These are phyloP conservation scores for Stigmatopora argus DNA, from an alignment of 2,113 vertebrate genomes.

Conservation along the genomic window DNA sequence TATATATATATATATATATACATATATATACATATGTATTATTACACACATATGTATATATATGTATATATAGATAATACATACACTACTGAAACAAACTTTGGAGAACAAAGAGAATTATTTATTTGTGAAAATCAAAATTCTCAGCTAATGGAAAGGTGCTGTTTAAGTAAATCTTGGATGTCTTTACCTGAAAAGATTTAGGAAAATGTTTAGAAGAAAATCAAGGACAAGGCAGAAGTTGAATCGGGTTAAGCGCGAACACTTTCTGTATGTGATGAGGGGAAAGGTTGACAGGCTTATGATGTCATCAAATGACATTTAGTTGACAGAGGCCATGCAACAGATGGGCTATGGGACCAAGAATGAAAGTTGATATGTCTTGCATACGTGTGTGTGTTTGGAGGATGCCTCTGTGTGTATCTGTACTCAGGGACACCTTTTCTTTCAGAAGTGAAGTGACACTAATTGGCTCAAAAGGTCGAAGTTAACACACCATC, in stretches of 20 bases:
- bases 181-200: not conserved
- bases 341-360: conserved; percentile 53
- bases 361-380: conserved; percentile 10
- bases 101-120: too few species aligned
- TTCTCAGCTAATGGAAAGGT: too few species aligned
- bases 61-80: too few species aligned
- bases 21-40: too few species aligned
- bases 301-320: conserved; percentile 60
- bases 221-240: conserved; percentile 44
- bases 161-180: too few species aligned
- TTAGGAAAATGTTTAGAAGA: conserved; percentile 14
- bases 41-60: too few species aligned
- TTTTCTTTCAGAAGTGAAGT: conserved; percentile 58
- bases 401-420: not conserved
- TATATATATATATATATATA: too few species aligned
- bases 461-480: conserved; percentile 58
- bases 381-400: not conserved
- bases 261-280: not conserved
- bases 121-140: too few species aligned
- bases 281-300: conserved; percentile 59
- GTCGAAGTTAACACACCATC: conserved; percentile 40
- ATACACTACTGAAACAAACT: too few species aligned
- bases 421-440: conserved; percentile 48
- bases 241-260: conserved; percentile 28
- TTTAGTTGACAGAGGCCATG: conserved; percentile 53